A percentile compares a stretch with the other conserved stretches of the same genome.
Conservation (phyloP, 1,140 invertebrate genomes). For the Thrips palmi region DNA sequence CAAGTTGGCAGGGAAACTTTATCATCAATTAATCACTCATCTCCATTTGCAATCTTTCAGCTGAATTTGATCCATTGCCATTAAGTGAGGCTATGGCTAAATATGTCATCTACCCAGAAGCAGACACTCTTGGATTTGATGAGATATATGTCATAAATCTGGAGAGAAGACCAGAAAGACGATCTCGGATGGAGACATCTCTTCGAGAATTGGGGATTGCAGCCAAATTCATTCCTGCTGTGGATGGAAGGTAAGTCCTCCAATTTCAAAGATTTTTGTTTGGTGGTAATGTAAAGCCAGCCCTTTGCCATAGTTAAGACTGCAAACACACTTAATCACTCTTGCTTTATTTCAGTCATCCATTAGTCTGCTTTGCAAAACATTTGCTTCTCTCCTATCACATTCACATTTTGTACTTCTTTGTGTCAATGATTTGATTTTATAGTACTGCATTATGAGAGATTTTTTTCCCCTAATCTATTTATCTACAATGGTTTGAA, state of each 20-base stretch:
- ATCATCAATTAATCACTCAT: neutral
- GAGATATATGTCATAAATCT: constrained; percentile 87
- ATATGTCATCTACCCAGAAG: constrained; percentile 30
- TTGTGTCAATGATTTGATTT: too few relatives aligned
- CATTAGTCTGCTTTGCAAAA: too few relatives aligned
- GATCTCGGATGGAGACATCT: constrained; percentile 53
- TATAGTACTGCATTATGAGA: too few relatives aligned
- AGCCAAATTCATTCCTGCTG: constrained; percentile 52
- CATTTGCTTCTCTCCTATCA: too few relatives aligned
- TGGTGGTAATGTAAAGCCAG: too few relatives aligned
- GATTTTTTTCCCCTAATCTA: too few relatives aligned
- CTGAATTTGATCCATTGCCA: constrained; percentile 19
- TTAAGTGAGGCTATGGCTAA: constrained; percentile 22
- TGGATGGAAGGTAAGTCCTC: constrained; percentile 73
- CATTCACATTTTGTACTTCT: too few relatives aligned
- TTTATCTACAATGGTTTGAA: too few relatives aligned
- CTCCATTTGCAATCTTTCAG: constrained; percentile 9
- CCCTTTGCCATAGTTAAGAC: too few relatives aligned
- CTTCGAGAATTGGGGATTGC: constrained; percentile 67
- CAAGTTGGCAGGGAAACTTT: neutral
- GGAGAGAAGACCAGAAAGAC: constrained; percentile 53
- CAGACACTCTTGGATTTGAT: constrained; percentile 46
- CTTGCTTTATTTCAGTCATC: too few relatives aligned
- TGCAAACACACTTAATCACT: too few relatives aligned
- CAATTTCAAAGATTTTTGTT: too few relatives aligned